phyloP scores from a whole-genome alignment of 2,113 vertebrate species.

The Megaptera novaeangliae region DNA sequence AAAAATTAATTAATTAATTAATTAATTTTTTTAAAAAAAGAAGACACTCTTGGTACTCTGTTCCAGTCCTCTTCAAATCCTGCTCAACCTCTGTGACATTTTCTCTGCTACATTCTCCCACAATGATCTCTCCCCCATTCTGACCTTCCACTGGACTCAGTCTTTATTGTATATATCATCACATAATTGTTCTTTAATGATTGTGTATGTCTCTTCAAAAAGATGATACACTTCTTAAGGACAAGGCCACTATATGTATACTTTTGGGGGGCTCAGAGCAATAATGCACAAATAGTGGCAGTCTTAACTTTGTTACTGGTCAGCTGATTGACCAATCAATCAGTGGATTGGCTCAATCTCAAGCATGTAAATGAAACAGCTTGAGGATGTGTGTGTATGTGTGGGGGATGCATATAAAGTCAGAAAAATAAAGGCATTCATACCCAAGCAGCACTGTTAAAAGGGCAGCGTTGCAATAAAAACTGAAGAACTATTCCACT shows the following conservation, averaged over 20 bases:
- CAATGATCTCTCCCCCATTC: neutral
- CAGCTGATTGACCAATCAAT: neutral
- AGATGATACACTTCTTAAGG: neutral
- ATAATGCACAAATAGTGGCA: neutral
- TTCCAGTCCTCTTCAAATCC: neutral
- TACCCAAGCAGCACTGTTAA: neutral
- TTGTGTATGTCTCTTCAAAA: neutral
- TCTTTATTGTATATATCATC: neutral
- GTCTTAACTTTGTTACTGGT: neutral
- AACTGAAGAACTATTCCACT: neutral
- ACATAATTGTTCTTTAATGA: neutral
- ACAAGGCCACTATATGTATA: neutral
- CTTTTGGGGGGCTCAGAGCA: neutral
- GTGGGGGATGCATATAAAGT: neutral
- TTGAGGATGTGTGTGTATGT: neutral
- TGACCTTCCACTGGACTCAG: neutral
- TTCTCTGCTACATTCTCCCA: neutral
- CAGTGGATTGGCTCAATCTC: neutral
- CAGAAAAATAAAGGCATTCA: neutral
- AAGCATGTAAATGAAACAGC: neutral
- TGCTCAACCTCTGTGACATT: neutral
- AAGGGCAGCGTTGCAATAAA: neutral
- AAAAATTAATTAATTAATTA: too few relatives aligned
- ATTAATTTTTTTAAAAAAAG: neutral
- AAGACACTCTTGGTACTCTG: neutral